These are phyloP conservation scores for Nannoperca australis DNA, from an alignment of 2,797 vertebrate species.

Conservation along the genomic window DNA sequence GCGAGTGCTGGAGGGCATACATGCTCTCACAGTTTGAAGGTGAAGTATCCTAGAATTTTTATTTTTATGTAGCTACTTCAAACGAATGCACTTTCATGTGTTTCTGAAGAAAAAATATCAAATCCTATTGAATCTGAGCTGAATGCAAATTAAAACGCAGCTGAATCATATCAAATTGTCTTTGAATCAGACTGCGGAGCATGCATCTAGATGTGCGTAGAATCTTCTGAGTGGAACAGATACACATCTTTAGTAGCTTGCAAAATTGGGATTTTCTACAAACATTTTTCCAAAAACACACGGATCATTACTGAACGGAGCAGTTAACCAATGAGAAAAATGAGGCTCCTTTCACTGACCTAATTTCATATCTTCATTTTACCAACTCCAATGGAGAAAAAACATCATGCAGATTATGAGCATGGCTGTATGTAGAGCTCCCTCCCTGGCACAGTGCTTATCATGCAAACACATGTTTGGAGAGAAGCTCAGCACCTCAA, in stretches of 20 bases:
- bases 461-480: conserved; percentile 46
- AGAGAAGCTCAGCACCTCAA: conserved; percentile 22
- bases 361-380: conserved; percentile 29
- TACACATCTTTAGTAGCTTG: background rate
- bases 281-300: background rate
- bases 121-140: background rate
- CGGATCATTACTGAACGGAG: background rate
- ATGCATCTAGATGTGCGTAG: background rate
- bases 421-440: conserved; percentile 28
- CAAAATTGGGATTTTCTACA: background rate
- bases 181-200: background rate
- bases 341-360: background rate
- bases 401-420: conserved; percentile 10
- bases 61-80: background rate
- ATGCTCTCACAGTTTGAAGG: no score
- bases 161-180: background rate
- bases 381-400: background rate
- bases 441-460: conserved; percentile 38
- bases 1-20: no score
- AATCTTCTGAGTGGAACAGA: background rate
- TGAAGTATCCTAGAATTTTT: background rate
- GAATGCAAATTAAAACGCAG: background rate
- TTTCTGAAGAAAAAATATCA: conserved; percentile 6
- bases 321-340: background rate
- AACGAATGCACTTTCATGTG: background rate